A percentile compares a stretch with the other conserved stretches of the same genome.
Evolutionary conservation across 2,113 vertebrate genomes (phyloP).

Genomic region (mouse (Mus musculus)): GRCm39 chr14:104744001-104744500

Average conservation of each 20-base stretch:
- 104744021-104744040: slow-evolving; percentile 28
- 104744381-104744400: not conserved
- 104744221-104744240: slow-evolving; percentile 37
- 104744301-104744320: slow-evolving; percentile 1
- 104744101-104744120: slow-evolving; percentile 25
- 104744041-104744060: slow-evolving; percentile 27
- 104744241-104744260: slow-evolving; percentile 1
- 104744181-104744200: not conserved
- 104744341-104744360: not conserved
- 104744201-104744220: slow-evolving; percentile 29
- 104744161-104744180: not conserved
- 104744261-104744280: not conserved
- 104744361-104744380: slow-evolving; percentile 13
- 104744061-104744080: slow-evolving; percentile 48
- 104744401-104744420: slow-evolving; percentile 3
- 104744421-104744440: slow-evolving; percentile 42
- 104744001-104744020: slow-evolving; percentile 48
- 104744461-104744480: not conserved
- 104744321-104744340: not conserved
- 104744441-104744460: slow-evolving; percentile 55
- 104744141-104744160: slow-evolving; percentile 21
- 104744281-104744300: not conserved
- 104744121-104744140: slow-evolving; percentile 10
- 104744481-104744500: not conserved
- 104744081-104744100: slow-evolving; percentile 15